Base-by-base conservation (phyloP, 2,113 vertebrate species). In the Entelurus aequoreus region DNA sequence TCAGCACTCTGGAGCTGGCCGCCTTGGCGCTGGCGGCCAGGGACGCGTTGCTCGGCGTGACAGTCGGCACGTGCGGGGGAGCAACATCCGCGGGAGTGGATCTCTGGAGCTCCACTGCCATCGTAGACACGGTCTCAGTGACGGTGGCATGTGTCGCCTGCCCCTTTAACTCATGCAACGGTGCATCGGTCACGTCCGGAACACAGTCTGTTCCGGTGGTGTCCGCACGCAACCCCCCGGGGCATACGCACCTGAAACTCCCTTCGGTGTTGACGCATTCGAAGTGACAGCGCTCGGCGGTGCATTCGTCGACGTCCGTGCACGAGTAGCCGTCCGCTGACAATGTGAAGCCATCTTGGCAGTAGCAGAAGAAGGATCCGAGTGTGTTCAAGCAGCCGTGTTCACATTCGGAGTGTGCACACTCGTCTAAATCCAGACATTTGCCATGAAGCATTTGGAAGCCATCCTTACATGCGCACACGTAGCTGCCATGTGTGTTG, bases 371-470 rank as follows among this genome's bases (percentile, higher is more conserved):
- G 63, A 87, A 89, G 0, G 90, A 90, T 0, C 90, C 90, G 0
- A 71, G 8, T 0, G 52, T 78, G 69, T 91, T 90, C 0, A 53
- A 49, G 69, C 90, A 92, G 35, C 12, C 38, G 13, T 86, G 86
- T 4, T 79, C 36, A 21, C 90, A 92, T n/a, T 5, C 62, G 4
- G 44, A 13, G 1, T 71, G 47, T 0, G 3, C 1, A 14, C 90
- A 92, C 72, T 91, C 88, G 9, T 92, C 81, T 3, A 84, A 48
- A 6, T 90, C 87, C 1, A 14, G 63, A 61, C 90, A 92, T n/a
- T 61, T 3, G 1, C 83, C 88, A 0, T 51, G 6, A 0, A 78
- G 14, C 66, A 77, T 62, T 13, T 62, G 1, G 44, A 80, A 90
- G n/a, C 90, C 90, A 0, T 15, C 47, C 47, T 58, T 63, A 44